Percentiles rank a stretch among this genome's conserved stretches.
phyloP scores from a whole-genome alignment of 2,797 vertebrate species.

The Corythornis leucogaster region DNA sequence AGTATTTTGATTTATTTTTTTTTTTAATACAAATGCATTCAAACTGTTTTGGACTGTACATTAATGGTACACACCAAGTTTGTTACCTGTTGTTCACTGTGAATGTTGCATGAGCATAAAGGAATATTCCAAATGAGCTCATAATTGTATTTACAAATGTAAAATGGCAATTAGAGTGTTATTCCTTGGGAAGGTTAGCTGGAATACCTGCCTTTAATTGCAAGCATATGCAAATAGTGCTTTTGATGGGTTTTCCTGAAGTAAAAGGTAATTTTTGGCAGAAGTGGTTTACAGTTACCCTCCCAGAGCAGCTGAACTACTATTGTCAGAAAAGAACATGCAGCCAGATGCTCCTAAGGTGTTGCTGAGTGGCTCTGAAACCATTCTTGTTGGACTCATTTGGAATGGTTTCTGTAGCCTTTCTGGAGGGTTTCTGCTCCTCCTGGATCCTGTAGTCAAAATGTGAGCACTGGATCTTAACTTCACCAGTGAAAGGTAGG shows the following conservation, averaged over 20 bases:
- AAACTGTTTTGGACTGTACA: too few species aligned
- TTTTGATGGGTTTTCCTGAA: neutral
- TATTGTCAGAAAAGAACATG: rapidly evolving
- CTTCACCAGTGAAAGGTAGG: neutral
- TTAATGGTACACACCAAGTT: too few species aligned
- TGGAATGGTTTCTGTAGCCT: neutral
- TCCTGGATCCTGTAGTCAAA: neutral
- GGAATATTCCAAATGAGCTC: too few species aligned
- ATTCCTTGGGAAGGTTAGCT: too few species aligned
- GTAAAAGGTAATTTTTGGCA: neutral
- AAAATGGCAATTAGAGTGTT: too few species aligned
- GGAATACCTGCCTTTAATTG: too few species aligned
- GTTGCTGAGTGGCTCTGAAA: neutral
- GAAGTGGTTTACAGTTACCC: neutral
- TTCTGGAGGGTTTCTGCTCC: neutral
- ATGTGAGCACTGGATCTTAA: neutral
- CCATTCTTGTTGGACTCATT: neutral
- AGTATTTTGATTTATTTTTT: too few species aligned
- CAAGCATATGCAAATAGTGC: too few species aligned
- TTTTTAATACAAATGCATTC: too few species aligned
- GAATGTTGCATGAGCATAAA: too few species aligned
- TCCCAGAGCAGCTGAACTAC: neutral
- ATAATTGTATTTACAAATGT: too few species aligned
- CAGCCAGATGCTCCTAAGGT: rapidly evolving
- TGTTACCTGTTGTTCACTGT: too few species aligned